A percentile compares a stretch with the other conserved stretches of the same genome.
Conservation (phyloP, 2,113 vertebrate genomes). For the Glareola pratincola region DNA sequence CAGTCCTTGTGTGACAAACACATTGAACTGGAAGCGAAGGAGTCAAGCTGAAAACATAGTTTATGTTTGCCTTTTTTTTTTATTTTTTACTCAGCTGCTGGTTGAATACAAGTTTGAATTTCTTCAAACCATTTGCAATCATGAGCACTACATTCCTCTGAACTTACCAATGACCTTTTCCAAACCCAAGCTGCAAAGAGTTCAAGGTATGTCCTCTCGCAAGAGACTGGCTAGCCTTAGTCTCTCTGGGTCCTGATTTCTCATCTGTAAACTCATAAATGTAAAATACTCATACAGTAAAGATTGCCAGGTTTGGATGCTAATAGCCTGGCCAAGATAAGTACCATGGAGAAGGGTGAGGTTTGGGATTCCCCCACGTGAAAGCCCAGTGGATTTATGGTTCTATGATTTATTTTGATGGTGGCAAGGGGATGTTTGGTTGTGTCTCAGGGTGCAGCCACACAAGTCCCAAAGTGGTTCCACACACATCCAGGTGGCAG, state of each 20-base stretch:
- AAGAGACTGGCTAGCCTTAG: background rate
- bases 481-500: background rate
- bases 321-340: background rate
- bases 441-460: background rate
- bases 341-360: background rate
- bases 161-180: slow-evolving; percentile 95
- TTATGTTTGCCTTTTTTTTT: background rate
- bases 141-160: slow-evolving; percentile 96
- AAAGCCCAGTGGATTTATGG: background rate
- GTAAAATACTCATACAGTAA: background rate
- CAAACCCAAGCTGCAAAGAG: slow-evolving; percentile 89
- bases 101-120: slow-evolving; percentile 97
- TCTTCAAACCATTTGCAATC: slow-evolving; percentile 89
- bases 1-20: background rate
- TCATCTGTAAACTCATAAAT: background rate
- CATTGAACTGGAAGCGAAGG: background rate
- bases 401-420: background rate
- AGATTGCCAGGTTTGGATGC: background rate
- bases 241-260: background rate
- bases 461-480: background rate
- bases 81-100: slow-evolving; percentile 77
- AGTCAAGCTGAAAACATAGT: background rate
- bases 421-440: background rate
- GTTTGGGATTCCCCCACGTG: background rate
- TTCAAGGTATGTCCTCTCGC: slow-evolving; percentile 81